Base-by-base conservation (phyloP, 2,888 invertebrate genomes). In the Lycaena phlaeas region DNA sequence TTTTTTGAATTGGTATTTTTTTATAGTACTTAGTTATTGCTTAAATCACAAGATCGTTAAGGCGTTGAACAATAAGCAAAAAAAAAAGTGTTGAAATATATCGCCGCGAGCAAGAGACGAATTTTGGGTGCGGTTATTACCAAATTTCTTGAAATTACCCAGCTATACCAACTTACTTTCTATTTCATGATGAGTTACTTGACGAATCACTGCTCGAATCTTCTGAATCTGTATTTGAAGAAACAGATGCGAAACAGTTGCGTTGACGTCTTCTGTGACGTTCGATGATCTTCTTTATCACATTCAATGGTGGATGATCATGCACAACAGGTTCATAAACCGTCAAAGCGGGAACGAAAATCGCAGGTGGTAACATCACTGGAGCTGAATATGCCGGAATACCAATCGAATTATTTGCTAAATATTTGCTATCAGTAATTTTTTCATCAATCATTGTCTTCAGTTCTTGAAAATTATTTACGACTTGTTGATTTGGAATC, bases 311-410 rank as follows among this genome's bases (percentile, higher is more conserved):
- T 1, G 81, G 81, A 41, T 82, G 81, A 27, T 76, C 52, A 30
- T 78, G 81, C 2, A 57, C 46, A 2, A 79, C 75, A 0, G 67
- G 70, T 42, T 79, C 77, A 45, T 50, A 82, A 14, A 62, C 61
- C 0, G 68, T 50, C 14, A 49, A 61, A 25, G 59, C 68, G 3
- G 68, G 73, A 1, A 72, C 29, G 1, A 74, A 41, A 1, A 74
- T 14, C 1, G 77, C 68, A 2, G 47, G 53, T 1, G 50, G 3
- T 4, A 50, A 48, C 2, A 44, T 46, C 12, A 22, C 46, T 12
- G 43, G 41, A 15, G 48, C 49, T 4, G 44, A 25, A 26, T 38
- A 41, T n/a, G 22, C 22, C 10, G 22, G 22, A 28, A 14, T 10
- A 29, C 18, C 38, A 38, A 18, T 18, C 17, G 39, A 42, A 34